Evolutionary conservation across 2,888 invertebrate genomes (phyloP).

Genomic region (Cremastobaeus sp.): DNA sequence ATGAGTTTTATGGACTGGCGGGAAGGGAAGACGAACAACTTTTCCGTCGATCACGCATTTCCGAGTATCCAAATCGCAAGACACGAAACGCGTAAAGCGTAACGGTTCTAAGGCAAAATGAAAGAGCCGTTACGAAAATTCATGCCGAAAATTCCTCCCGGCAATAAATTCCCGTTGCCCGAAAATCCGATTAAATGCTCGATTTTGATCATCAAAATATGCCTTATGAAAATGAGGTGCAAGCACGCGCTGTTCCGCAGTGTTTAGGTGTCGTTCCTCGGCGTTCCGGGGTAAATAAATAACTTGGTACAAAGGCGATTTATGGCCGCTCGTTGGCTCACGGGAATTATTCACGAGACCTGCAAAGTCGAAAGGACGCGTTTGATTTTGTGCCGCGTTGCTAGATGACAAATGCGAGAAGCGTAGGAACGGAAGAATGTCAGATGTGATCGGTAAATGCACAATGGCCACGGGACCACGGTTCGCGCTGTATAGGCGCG

Average conservation of each 20-base stretch:
- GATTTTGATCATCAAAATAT: conserved; percentile 44
- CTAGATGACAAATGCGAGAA: conserved; percentile 65
- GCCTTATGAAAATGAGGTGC: conserved; percentile 32
- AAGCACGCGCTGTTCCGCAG: conserved; percentile 55
- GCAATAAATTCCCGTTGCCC: background rate
- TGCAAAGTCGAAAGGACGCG: conserved; percentile 48
- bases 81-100: background rate
- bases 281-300: conserved; percentile 58
- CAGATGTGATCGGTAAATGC: conserved; percentile 67
- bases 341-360: conserved; percentile 58
- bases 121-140: conserved; percentile 3
- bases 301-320: conserved; percentile 49
- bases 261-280: conserved; percentile 49
- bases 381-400: conserved; percentile 61
- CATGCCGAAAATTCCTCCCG: too few relatives aligned
- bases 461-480: conserved; percentile 61
- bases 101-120: background rate
- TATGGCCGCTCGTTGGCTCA: conserved; percentile 36
- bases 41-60: too few relatives aligned
- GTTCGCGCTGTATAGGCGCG: conserved; percentile 54
- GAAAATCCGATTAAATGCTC: conserved; percentile 42
- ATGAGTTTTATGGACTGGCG: background rate
- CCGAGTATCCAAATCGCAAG: background rate
- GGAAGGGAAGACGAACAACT: too few relatives aligned
- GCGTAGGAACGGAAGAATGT: conserved; percentile 66